Base-by-base conservation (phyloP, 2,888 invertebrate species). In the Dryomyza anilis region DNA sequence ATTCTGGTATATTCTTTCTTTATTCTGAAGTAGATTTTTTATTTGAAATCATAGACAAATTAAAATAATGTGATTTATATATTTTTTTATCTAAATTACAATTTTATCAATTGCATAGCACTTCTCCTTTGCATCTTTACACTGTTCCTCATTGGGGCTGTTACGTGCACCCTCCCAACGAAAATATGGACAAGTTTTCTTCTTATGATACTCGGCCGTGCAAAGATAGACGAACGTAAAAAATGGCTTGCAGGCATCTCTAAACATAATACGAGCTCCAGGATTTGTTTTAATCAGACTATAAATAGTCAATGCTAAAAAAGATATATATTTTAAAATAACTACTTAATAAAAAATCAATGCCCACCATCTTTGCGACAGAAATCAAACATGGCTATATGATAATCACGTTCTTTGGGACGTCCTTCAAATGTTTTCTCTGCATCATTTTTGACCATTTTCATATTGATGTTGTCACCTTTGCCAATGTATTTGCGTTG, bases 401-500 rank as follows among this genome's bases (percentile, higher is more conserved):
- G 67, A 33, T 74, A 78, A 1, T 71, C 71, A 55, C 64, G 67
- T 48, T 77, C 75, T 50, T 77, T 75, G 6, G 77, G 74, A 2
- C 74, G 63, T 29, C 67, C 65, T 2, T 39, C 67, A 10, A 65
- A 74, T 2, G 63, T 33, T 1, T 67, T 72, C 14, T 74, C 76
- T 0, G 76, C 78, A 53, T 77, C 73, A 5, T 71, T 39, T 27
- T 69, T 72, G 1, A 77, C 73, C 70, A 76, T 74, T 30, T 76
- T 77, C 77, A 77, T 78, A 5, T 78, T 76, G 19, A 77, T 67
- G 7, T 64, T 68, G 8, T 78, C 75, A 27, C 69, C 69, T 29
- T 78, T 78, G 4, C 73, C 73, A 0, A 78, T 67, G 23, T 76
- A 78, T 30, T 78, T 78, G 30, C 71, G 73, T 27, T 70, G 68